A percentile compares a stretch with the other conserved stretches of the same genome.
Evolutionary conservation across 2,113 vertebrate species (phyloP).

Genomic region (Etia nguti): DNA sequence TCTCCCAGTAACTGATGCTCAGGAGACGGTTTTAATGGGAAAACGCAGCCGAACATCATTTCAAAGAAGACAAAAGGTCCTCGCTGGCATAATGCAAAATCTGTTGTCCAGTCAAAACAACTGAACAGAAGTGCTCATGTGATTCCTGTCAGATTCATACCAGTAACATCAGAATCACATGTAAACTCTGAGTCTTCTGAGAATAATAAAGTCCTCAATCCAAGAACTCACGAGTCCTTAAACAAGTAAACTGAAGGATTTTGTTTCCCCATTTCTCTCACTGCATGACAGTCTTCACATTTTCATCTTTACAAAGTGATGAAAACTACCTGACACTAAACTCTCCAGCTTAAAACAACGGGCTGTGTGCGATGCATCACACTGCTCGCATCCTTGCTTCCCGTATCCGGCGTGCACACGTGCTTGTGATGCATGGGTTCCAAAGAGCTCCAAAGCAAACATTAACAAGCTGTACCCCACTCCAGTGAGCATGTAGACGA

Average conservation of each 20-base stretch:
- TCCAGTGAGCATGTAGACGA: background rate
- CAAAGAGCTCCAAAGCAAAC: background rate
- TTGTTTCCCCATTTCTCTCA: background rate
- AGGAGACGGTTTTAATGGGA: conserved; percentile 16
- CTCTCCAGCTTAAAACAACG: background rate
- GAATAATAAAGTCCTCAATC: background rate
- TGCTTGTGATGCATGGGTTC: background rate
- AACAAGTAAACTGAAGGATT: background rate
- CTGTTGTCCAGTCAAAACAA: background rate
- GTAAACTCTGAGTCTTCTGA: background rate
- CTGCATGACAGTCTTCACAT: background rate
- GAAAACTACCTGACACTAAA: background rate
- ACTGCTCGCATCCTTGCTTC: background rate
- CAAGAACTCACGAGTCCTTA: background rate
- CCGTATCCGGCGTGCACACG: background rate
- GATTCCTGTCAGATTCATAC: background rate
- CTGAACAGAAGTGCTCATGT: background rate
- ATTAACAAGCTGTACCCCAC: background rate
- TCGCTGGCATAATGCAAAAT: background rate
- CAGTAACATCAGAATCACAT: too few relatives aligned
- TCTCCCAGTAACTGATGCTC: conserved; percentile 16
- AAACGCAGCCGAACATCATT: background rate
- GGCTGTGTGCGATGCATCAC: background rate
- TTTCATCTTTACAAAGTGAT: background rate
- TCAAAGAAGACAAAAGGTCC: background rate